These are phyloP conservation scores for Lacerta viridis DNA, from an alignment of 2,797 vertebrate genomes.

Conservation along the genomic window DNA sequence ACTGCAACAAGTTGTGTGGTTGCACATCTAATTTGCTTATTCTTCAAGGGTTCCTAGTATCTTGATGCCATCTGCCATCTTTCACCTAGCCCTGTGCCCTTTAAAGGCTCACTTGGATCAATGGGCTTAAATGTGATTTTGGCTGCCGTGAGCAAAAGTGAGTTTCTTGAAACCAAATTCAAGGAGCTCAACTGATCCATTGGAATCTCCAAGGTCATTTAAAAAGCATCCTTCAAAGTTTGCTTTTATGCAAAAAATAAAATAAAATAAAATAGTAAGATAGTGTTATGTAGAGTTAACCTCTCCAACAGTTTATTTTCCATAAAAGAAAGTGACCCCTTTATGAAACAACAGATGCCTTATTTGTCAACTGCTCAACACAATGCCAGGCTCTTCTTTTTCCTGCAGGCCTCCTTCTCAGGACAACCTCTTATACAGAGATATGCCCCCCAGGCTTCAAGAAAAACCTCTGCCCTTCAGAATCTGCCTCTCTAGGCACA, in stretches of 20 bases:
- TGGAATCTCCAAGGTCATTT: background rate
- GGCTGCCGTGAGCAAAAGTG: background rate
- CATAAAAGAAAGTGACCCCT: background rate
- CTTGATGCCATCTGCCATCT: background rate
- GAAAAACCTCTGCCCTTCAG: too few relatives aligned
- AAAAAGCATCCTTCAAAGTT: background rate
- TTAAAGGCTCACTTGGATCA: background rate
- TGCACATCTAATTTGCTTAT: background rate
- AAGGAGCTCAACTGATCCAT: background rate
- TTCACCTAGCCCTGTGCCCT: background rate
- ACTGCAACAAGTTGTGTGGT: background rate
- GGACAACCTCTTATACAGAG: background rate
- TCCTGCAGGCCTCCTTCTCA: background rate
- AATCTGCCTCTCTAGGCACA: background rate
- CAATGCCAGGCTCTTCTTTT: background rate
- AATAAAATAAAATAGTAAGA: background rate
- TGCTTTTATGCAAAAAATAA: background rate
- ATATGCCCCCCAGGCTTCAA: too few relatives aligned
- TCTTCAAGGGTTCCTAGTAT: background rate
- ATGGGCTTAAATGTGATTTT: background rate
- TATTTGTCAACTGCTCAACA: background rate
- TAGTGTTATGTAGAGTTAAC: background rate
- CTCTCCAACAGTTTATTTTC: background rate
- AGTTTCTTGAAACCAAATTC: background rate
- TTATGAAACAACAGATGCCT: background rate